Evolutionary conservation across 2,888 invertebrate species (phyloP).

Genomic region (Baronia brevicornis): DNA sequence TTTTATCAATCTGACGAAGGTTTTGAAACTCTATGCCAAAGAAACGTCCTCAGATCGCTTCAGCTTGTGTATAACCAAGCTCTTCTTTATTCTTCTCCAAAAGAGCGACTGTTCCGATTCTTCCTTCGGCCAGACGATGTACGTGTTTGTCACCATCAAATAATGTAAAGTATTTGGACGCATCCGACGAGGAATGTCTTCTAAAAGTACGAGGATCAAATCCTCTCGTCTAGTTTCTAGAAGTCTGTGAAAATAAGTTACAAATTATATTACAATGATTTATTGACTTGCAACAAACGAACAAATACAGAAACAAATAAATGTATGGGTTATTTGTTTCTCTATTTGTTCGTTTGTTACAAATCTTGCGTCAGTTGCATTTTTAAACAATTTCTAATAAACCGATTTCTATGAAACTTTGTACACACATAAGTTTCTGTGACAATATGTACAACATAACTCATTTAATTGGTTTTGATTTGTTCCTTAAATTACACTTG

Average conservation of each 20-base stretch:
- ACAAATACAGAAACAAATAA: constrained; percentile 18
- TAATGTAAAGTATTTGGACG: constrained; percentile 79
- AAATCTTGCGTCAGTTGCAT: too few species aligned
- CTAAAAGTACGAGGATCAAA: constrained; percentile 78
- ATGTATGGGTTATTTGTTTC: too few species aligned
- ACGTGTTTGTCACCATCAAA: constrained; percentile 81
- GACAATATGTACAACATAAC: too few species aligned
- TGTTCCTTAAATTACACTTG: too few species aligned
- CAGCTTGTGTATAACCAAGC: constrained; percentile 38
- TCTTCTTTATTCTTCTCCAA: constrained; percentile 62
- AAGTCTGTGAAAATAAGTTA: constrained; percentile 48
- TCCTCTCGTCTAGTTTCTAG: constrained; percentile 78
- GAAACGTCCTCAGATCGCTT: constrained; percentile 41
- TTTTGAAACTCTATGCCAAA: constrained; percentile 30
- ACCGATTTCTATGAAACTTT: too few species aligned
- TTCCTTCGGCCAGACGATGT: constrained; percentile 79
- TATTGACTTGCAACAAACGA: background rate
- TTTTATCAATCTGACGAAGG: background rate
- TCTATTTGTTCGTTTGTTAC: too few species aligned
- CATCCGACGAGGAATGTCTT: constrained; percentile 76
- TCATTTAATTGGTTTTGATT: too few species aligned
- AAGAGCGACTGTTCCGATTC: constrained; percentile 42
- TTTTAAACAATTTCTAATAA: too few species aligned
- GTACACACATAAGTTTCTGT: too few species aligned
- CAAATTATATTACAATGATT: background rate